Conservation (phyloP, 2,888 invertebrate genomes). For the Caenorhabditis imperialis region DNA sequence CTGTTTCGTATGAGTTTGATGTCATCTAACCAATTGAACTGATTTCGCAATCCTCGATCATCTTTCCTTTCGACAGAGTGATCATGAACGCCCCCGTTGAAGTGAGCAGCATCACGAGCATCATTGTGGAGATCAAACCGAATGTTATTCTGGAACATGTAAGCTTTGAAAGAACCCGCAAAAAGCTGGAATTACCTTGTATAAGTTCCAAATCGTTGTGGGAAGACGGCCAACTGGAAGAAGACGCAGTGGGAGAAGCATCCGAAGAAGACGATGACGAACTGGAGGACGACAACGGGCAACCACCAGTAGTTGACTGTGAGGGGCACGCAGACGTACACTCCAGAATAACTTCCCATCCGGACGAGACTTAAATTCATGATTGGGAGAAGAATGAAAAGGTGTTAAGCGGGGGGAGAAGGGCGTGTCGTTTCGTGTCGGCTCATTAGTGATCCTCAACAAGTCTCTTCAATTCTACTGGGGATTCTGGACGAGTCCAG, state of each 20-base stretch:
- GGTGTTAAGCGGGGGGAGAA: too few species aligned
- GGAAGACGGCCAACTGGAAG: background rate
- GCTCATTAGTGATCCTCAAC: too few species aligned
- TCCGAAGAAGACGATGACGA: slow-evolving; percentile 20
- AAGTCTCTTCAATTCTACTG: too few species aligned
- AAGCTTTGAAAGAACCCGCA: background rate
- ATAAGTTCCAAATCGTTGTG: slow-evolving; percentile 10
- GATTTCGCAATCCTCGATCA: slow-evolving; percentile 35
- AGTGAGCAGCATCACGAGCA: slow-evolving; percentile 26
- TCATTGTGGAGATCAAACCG: slow-evolving; percentile 7
- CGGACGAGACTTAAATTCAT: too few species aligned
- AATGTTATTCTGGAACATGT: slow-evolving; percentile 5
- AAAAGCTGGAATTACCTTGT: slow-evolving; percentile 7
- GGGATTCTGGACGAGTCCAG: too few species aligned
- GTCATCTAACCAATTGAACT: slow-evolving; percentile 16
- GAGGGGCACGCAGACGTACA: slow-evolving; percentile 1
- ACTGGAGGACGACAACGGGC: slow-evolving; percentile 20
- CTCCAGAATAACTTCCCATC: slow-evolving; percentile 5
- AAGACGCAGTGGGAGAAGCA: slow-evolving; percentile 26
- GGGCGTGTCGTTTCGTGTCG: too few species aligned
- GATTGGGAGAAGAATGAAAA: too few species aligned
- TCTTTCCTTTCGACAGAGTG: slow-evolving; percentile 20
- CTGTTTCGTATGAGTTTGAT: background rate
- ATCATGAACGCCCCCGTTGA: slow-evolving; percentile 26
- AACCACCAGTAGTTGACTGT: slow-evolving; percentile 10